Percentiles rank a stretch among this genome's conserved stretches.
phyloP scores from a whole-genome alignment of 2,797 vertebrate species.

The Cirrhinus mrigala region DNA sequence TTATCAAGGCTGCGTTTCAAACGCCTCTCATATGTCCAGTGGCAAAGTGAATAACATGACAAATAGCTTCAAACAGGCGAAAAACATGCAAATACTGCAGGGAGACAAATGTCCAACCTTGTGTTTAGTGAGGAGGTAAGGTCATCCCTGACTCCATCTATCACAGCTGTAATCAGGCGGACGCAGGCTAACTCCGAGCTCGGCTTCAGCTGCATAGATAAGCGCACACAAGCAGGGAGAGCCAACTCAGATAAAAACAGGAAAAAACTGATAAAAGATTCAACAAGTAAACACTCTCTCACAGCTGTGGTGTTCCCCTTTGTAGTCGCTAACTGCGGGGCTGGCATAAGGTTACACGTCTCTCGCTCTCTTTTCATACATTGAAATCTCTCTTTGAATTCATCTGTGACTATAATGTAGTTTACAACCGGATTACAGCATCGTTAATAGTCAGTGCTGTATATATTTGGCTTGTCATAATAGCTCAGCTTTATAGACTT shows the following conservation, averaged over 20 bases:
- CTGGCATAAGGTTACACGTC: slow-evolving; percentile 31
- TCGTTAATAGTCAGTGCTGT: neutral
- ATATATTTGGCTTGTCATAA: slow-evolving; percentile 18
- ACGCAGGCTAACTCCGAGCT: slow-evolving; percentile 71
- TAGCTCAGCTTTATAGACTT: slow-evolving; percentile 14
- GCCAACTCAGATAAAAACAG: slow-evolving; percentile 51
- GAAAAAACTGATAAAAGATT: slow-evolving; percentile 74
- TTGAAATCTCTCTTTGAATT: slow-evolving; percentile 27
- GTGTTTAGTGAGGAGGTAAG: slow-evolving; percentile 81
- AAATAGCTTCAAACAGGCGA: slow-evolving; percentile 75
- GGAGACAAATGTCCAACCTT: slow-evolving; percentile 82
- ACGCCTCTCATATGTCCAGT: slow-evolving; percentile 58
- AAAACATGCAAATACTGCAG: slow-evolving; percentile 77
- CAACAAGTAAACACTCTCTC: slow-evolving; percentile 71
- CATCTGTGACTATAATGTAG: slow-evolving; percentile 16
- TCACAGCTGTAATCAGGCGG: slow-evolving; percentile 81
- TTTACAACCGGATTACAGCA: slow-evolving; percentile 11
- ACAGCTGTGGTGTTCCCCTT: slow-evolving; percentile 37
- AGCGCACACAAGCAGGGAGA: slow-evolving; percentile 44
- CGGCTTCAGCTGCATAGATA: slow-evolving; percentile 68
- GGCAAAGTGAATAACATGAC: slow-evolving; percentile 71
- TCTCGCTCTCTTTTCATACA: slow-evolving; percentile 23
- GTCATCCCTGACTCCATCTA: slow-evolving; percentile 80
- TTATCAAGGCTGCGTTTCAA: slow-evolving; percentile 39
- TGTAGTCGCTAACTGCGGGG: slow-evolving; percentile 32